These are phyloP conservation scores for Ceratothoa steindachneri DNA, from an alignment of 2,888 invertebrate genomes.

Conservation along the genomic window DNA sequence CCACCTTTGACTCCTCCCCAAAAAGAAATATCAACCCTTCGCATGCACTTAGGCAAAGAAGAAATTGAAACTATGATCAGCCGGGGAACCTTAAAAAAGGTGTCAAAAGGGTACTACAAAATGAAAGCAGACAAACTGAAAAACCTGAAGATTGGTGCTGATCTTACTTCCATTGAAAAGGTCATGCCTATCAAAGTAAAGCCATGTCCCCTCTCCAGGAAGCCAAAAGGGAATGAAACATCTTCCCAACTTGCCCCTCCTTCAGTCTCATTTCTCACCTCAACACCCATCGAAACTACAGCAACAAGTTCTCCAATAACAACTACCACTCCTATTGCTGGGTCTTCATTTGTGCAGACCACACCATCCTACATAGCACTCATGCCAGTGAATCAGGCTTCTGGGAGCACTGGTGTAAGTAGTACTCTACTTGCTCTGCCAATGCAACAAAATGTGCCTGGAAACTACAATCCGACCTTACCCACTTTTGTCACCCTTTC, in stretches of 20 bases:
- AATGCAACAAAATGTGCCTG: not conserved
- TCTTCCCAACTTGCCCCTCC: not conserved
- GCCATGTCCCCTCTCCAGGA: not conserved
- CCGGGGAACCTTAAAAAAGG: constrained; percentile 25
- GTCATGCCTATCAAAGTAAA: not conserved
- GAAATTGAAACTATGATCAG: constrained; percentile 25
- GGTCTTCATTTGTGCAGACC: not conserved
- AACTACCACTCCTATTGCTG: not conserved
- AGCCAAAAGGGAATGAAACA: not conserved
- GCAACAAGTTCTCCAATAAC: not conserved
- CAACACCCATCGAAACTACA: not conserved
- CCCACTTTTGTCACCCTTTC: not conserved
- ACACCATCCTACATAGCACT: not conserved
- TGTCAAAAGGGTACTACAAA: constrained; percentile 17
- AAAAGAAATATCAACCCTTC: not conserved
- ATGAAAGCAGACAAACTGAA: constrained; percentile 12
- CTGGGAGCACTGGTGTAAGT: not conserved
- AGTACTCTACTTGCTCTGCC: not conserved
- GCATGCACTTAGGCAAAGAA: constrained; percentile 24
- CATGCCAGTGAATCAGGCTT: not conserved
- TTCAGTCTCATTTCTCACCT: not conserved
- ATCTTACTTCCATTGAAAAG: not conserved
- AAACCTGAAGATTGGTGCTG: constrained; percentile 4
- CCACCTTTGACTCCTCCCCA: not conserved
- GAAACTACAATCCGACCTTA: not conserved